These are phyloP conservation scores for Osmerus mordax DNA, from an alignment of 2,113 vertebrate genomes.

Conservation along the genomic window DNA sequence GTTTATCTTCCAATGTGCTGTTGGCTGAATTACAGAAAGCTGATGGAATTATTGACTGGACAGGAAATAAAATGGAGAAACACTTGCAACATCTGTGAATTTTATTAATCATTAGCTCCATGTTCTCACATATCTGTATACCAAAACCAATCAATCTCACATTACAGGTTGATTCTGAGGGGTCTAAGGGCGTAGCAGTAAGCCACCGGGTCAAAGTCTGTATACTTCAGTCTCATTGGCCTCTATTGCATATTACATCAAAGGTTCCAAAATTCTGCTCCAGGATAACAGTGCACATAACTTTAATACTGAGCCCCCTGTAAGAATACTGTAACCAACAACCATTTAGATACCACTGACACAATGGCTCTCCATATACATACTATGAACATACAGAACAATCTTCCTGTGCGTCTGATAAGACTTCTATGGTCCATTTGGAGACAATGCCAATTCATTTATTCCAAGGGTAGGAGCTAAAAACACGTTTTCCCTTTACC, in stretches of 20 bases:
- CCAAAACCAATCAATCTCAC: constrained; percentile 61
- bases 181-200: constrained; percentile 56
- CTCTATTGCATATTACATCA: constrained; percentile 68
- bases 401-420: constrained; percentile 38
- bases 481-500: constrained; percentile 9
- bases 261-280: constrained; percentile 56
- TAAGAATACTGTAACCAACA: constrained; percentile 55
- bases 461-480: constrained; percentile 39
- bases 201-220: constrained; percentile 56
- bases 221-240: constrained; percentile 35
- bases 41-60: not conserved
- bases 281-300: constrained; percentile 48
- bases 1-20: too few relatives aligned
- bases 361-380: constrained; percentile 29
- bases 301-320: constrained; percentile 57
- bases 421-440: constrained; percentile 46
- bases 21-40: not conserved
- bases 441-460: constrained; percentile 42
- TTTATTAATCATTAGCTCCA: constrained; percentile 75
- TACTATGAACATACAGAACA: constrained; percentile 40
- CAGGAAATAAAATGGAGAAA: constrained; percentile 21
- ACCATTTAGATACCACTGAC: constrained; percentile 33
- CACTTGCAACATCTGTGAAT: constrained; percentile 72
- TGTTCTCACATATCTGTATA: constrained; percentile 48
- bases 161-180: constrained; percentile 62